These are phyloP conservation scores for Cancer borealis DNA, from an alignment of 2,888 invertebrate species.

Conservation along the genomic window DNA sequence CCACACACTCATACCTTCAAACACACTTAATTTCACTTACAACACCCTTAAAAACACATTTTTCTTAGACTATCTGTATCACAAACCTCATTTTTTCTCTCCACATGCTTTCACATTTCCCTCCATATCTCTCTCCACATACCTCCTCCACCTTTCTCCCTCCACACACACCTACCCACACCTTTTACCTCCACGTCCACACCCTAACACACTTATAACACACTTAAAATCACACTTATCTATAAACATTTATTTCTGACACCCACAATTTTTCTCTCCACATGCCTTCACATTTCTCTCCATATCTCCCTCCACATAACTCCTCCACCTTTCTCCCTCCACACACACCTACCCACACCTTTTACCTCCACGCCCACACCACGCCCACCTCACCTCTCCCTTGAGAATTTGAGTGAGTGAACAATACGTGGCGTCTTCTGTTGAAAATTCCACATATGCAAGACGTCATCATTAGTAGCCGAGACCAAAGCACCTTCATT, in stretches of 20 bases:
- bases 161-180: too few species aligned
- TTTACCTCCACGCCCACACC: neutral
- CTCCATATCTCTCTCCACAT: too few species aligned
- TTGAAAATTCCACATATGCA: constrained; percentile 98
- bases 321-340: neutral
- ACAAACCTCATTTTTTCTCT: too few species aligned
- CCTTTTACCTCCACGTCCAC: too few species aligned
- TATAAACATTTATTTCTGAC: neutral
- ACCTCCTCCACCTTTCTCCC: too few species aligned
- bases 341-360: neutral
- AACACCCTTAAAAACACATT: too few species aligned
- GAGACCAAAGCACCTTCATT: constrained; percentile 98
- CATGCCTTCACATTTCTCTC: neutral
- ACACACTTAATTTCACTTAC: neutral
- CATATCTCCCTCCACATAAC: neutral
- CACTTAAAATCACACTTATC: too few species aligned
- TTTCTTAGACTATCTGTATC: too few species aligned
- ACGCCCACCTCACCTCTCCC: constrained; percentile 86
- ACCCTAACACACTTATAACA: neutral
- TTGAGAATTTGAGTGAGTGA: constrained; percentile 97
- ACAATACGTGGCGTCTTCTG: constrained; percentile 96
- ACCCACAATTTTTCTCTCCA: neutral
- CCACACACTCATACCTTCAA: neutral
- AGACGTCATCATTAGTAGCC: constrained; percentile 95
- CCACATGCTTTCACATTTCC: too few species aligned